These are phyloP conservation scores for Teleopsis dalmanni DNA, from an alignment of 1,140 invertebrate genomes.

Conservation along the genomic window DNA sequence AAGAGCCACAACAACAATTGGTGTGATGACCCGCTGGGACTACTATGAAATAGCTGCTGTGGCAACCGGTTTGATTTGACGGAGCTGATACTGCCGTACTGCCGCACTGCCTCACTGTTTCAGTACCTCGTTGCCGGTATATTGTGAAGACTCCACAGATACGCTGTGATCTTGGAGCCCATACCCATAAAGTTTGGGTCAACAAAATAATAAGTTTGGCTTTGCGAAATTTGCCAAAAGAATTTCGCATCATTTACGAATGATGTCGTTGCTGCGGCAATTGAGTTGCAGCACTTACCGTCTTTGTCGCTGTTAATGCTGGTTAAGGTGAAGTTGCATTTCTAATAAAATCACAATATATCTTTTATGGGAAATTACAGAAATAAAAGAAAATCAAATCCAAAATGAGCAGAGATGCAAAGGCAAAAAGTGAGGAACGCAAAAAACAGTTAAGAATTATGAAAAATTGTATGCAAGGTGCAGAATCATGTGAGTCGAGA, in stretches of 20 bases:
- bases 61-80: neutral
- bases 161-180: neutral
- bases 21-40: slow-evolving; percentile 8
- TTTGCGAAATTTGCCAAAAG: neutral
- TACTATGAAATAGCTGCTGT: neutral
- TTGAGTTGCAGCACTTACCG: neutral
- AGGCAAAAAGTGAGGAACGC: too few relatives aligned
- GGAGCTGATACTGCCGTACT: neutral
- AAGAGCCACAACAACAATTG: slow-evolving; percentile 4
- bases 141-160: neutral
- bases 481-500: too few relatives aligned
- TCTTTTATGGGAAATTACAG: slow-evolving; percentile 2
- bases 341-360: slow-evolving; percentile 8
- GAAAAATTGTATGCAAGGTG: too few relatives aligned
- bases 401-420: too few relatives aligned
- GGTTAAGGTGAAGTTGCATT: slow-evolving; percentile 1
- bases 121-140: neutral
- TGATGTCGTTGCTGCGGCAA: slow-evolving; percentile 1
- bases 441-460: too few relatives aligned
- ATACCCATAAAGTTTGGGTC: slow-evolving; percentile 7
- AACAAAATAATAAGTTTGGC: slow-evolving; percentile 5
- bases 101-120: neutral
- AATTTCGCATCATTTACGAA: neutral
- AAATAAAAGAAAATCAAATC: too few relatives aligned
- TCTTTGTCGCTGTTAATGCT: neutral